phyloP scores from a whole-genome alignment of 2,888 invertebrate genomes.

The Ypsolopha sequella region DNA sequence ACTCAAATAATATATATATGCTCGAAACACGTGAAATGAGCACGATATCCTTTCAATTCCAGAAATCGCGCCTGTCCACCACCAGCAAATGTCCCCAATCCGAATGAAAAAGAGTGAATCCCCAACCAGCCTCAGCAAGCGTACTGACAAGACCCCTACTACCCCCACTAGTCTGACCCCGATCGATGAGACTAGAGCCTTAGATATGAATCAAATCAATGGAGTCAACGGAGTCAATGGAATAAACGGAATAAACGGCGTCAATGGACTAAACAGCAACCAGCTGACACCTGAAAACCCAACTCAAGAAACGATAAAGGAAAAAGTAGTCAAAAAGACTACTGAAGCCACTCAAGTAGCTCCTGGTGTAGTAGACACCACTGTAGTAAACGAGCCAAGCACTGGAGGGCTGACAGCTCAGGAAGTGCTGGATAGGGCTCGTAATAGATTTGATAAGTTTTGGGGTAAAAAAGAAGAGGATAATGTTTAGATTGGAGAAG shows the following conservation, averaged over 20 bases:
- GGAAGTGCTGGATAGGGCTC: conserved; percentile 84
- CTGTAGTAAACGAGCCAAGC: conserved; percentile 55
- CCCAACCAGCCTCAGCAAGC: conserved; percentile 59
- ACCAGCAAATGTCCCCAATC: conserved; percentile 67
- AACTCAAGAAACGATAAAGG: conserved; percentile 40
- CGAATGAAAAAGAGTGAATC: conserved; percentile 64
- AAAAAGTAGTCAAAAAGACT: conserved; percentile 56
- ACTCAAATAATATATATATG: neutral
- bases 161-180: conserved; percentile 62
- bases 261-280: conserved; percentile 39
- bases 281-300: conserved; percentile 57
- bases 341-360: conserved; percentile 63
- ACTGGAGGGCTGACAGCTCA: conserved; percentile 72
- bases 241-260: conserved; percentile 20
- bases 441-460: conserved; percentile 87
- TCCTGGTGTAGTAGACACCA: conserved; percentile 69
- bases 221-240: conserved; percentile 38
- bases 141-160: conserved; percentile 63
- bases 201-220: conserved; percentile 33
- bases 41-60: conserved; percentile 26
- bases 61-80: conserved; percentile 66
- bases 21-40: neutral
- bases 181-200: conserved; percentile 60
- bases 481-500: conserved; percentile 46
- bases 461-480: conserved; percentile 81